Evolutionary conservation across 2,888 invertebrate genomes (phyloP).

Genomic region (Nycteola revayana): DNA sequence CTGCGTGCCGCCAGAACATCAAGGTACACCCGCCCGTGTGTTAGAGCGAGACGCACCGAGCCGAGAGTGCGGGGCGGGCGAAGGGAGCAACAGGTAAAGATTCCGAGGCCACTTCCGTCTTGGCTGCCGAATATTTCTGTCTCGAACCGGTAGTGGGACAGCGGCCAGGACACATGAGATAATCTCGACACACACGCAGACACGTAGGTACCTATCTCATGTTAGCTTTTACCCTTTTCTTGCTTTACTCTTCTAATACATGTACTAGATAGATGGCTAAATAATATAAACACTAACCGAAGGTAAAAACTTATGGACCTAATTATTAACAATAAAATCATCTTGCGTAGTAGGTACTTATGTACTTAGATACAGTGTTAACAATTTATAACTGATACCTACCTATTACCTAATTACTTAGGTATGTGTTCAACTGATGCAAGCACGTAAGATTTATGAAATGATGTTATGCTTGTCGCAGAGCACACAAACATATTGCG

Average conservation of each 20-base stretch:
- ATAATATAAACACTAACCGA: too few relatives aligned
- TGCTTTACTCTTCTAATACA: slow-evolving; percentile 12
- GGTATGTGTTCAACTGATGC: too few relatives aligned
- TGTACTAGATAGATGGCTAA: slow-evolving; percentile 17
- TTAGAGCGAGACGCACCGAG: slow-evolving; percentile 59
- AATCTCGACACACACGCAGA: slow-evolving; percentile 47
- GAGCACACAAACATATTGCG: slow-evolving; percentile 43
- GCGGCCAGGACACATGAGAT: slow-evolving; percentile 70
- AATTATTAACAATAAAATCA: too few relatives aligned
- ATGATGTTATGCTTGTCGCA: slow-evolving; percentile 40
- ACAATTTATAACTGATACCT: too few relatives aligned
- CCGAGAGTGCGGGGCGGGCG: slow-evolving; percentile 65
- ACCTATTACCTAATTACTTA: too few relatives aligned
- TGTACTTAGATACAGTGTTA: too few relatives aligned
- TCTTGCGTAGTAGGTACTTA: too few relatives aligned
- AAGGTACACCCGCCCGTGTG: slow-evolving; percentile 39
- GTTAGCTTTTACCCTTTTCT: slow-evolving; percentile 7
- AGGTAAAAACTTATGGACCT: too few relatives aligned
- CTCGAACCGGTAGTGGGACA: slow-evolving; percentile 81
- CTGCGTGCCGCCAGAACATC: slow-evolving; percentile 52
- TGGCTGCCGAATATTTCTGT: slow-evolving; percentile 82
- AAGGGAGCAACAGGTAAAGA: slow-evolving; percentile 83
- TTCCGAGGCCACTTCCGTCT: slow-evolving; percentile 83
- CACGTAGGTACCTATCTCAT: slow-evolving; percentile 9
- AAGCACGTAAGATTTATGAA: slow-evolving; percentile 6